Base-by-base conservation (phyloP, 2,113 vertebrate species). In the Abramis brama region DNA sequence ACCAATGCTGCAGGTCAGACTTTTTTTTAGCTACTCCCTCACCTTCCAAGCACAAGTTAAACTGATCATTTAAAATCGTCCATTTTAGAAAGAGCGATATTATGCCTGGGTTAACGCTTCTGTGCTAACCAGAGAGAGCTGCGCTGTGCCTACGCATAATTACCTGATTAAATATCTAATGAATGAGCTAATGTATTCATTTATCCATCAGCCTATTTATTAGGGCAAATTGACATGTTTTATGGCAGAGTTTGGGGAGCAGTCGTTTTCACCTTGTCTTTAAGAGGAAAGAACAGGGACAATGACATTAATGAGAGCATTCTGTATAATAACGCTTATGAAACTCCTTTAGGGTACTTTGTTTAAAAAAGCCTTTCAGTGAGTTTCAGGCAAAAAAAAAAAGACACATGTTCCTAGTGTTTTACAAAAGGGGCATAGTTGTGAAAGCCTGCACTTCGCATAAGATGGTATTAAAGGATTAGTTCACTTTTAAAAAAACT, bases 171-270 rank as follows among this genome's bases (percentile, higher is more conserved):
- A 93, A 92, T 89, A 88, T 92, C 91, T 93, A 94, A 94, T 91
- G 89, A 94, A 87, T 89, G 78, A 86, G 88, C 82, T 93, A 88
- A 88, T 90, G 86, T 86, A 91, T 91, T 90, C 73, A 94, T 94
- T 94, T 93, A 95, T 94, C 94, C 91, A 90, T 88, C 91, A 86
- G 89, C 73, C 92, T 94, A 93, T 95, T 95, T 93, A 93, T 94
- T 83, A 79, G 10, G 8, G 78, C 11, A 86, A 79, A 90, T 79
- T 86, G 52, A 90, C 91, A 90, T 90, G 87, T 91, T 94, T 91
- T 85, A 91, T 83, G 73, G 85, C 83, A 89, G 90, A 83, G 89
- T 90, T 93, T 88, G 87, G 89, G 87, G 89, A 86, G 88, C 87
- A 89, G 89, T 76, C 25, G 9, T 66, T 57, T 80, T 71, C 78